These are phyloP conservation scores for Ceratina calcarata DNA, from an alignment of 1,140 invertebrate genomes.

Conservation along the genomic window DNA sequence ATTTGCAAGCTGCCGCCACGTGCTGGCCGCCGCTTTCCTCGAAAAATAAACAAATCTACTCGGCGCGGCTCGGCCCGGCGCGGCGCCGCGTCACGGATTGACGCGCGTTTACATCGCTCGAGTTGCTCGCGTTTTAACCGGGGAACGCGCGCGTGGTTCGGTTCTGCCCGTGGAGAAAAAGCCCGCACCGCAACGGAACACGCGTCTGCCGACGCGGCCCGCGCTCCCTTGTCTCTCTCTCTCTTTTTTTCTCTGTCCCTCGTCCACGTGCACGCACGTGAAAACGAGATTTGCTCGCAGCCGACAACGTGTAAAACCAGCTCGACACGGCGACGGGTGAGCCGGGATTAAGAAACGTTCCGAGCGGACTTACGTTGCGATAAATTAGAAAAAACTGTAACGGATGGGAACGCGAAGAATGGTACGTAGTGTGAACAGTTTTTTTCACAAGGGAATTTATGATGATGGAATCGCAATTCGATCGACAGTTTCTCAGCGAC, in stretches of 20 bases:
- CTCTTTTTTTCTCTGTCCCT: no score
- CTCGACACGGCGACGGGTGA: neutral
- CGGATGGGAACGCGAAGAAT: neutral
- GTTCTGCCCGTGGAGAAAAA: neutral
- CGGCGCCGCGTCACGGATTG: slow-evolving; percentile 55
- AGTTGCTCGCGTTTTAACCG: slow-evolving; percentile 36
- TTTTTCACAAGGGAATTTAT: no score
- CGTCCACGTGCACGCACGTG: slow-evolving; percentile 48
- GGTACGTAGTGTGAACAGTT: no score
- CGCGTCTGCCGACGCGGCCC: no score
- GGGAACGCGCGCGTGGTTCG: neutral
- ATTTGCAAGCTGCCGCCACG: slow-evolving; percentile 63
- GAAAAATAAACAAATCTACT: slow-evolving; percentile 62
- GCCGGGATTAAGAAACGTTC: slow-evolving; percentile 27
- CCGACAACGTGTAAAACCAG: slow-evolving; percentile 31
- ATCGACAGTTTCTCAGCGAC: no score
- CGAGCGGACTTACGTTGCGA: slow-evolving; percentile 12
- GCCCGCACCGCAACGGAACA: neutral
- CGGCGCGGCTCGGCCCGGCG: slow-evolving; percentile 26
- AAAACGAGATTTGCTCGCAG: slow-evolving; percentile 51
- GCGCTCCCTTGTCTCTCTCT: no score
- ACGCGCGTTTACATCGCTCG: slow-evolving; percentile 60
- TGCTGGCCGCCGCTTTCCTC: slow-evolving; percentile 57
- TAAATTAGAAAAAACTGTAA: slow-evolving; percentile 5
- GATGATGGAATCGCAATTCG: no score